phyloP scores from a whole-genome alignment of 2,888 invertebrate genomes.

The Oxytorus armatus region DNA sequence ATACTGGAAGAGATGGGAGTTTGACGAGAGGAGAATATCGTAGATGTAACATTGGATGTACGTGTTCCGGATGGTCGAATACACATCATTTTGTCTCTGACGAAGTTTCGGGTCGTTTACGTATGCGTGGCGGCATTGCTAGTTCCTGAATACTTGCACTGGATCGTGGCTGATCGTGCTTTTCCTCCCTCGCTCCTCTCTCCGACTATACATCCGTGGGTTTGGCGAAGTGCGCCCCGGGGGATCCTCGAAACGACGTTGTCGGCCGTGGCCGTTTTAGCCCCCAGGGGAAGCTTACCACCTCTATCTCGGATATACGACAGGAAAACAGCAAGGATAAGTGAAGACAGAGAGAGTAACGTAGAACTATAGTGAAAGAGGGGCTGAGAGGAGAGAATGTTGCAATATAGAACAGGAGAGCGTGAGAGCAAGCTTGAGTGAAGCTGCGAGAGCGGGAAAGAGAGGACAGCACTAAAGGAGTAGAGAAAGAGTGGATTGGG shows the following conservation, averaged over 20 bases:
- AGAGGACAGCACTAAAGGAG: slow-evolving; percentile 16
- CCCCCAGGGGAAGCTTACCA: slow-evolving; percentile 73
- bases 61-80: slow-evolving; percentile 36
- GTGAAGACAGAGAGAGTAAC: slow-evolving; percentile 29
- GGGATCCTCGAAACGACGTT: slow-evolving; percentile 82
- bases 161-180: slow-evolving; percentile 25
- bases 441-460: slow-evolving; percentile 14
- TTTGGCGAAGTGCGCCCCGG: slow-evolving; percentile 77
- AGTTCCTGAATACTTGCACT: slow-evolving; percentile 31
- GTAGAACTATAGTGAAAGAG: slow-evolving; percentile 1
- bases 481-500: slow-evolving; percentile 44
- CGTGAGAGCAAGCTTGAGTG: slow-evolving; percentile 6
- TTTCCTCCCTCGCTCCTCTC: slow-evolving; percentile 27
- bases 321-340: slow-evolving; percentile 68
- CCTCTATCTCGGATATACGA: slow-evolving; percentile 75
- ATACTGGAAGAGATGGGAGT: background rate
- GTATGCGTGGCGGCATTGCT: slow-evolving; percentile 78
- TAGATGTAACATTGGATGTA: background rate
- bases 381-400: slow-evolving; percentile 13
- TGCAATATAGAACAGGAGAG: slow-evolving; percentile 38
- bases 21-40: background rate
- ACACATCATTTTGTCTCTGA: slow-evolving; percentile 78
- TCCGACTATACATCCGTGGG: slow-evolving; percentile 71
- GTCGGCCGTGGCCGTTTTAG: slow-evolving; percentile 83
- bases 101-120: slow-evolving; percentile 77